A percentile compares a stretch with the other conserved stretches of the same genome.
These are phyloP conservation scores for Gallirallus australis DNA, from an alignment of 2,797 vertebrate species.

Conservation along the genomic window DNA sequence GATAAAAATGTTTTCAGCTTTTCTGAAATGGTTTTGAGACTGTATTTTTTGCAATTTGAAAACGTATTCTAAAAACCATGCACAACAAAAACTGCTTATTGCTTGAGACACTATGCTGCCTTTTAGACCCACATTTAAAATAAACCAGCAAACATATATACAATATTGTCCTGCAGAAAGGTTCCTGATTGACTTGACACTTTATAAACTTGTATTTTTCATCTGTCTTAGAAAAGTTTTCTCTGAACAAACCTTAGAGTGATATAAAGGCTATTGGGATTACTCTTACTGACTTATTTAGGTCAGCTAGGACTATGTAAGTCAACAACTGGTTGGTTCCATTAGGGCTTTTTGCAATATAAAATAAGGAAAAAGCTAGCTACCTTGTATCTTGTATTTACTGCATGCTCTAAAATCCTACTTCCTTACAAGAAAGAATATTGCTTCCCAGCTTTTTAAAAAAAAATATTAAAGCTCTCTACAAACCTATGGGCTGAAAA, in stretches of 20 bases:
- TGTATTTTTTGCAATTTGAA: constrained; percentile 20
- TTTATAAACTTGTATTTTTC: constrained; percentile 27
- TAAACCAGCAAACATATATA: background rate
- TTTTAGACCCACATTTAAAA: constrained; percentile 44
- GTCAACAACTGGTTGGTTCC: background rate
- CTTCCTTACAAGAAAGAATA: background rate
- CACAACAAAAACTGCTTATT: background rate
- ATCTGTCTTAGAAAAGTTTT: constrained; percentile 21
- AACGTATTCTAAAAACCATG: background rate
- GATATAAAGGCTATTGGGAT: background rate
- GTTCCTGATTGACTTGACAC: background rate
- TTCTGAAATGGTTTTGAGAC: constrained; percentile 16
- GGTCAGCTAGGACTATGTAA: background rate
- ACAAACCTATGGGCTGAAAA: background rate
- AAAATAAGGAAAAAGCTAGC: background rate
- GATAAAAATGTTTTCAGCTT: constrained; percentile 51
- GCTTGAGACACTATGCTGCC: background rate
- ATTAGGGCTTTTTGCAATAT: background rate
- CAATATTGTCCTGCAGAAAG: background rate
- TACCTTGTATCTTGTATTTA: background rate
- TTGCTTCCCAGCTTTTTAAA: background rate
- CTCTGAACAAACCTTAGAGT: background rate
- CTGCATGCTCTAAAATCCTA: background rate
- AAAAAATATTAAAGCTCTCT: background rate
- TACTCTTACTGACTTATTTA: constrained; percentile 6